Evolutionary conservation across 2,797 vertebrate genomes (phyloP), one percentile per base, ranked within the genome.

Genomic region (Megalops cyprinoides): DNA sequence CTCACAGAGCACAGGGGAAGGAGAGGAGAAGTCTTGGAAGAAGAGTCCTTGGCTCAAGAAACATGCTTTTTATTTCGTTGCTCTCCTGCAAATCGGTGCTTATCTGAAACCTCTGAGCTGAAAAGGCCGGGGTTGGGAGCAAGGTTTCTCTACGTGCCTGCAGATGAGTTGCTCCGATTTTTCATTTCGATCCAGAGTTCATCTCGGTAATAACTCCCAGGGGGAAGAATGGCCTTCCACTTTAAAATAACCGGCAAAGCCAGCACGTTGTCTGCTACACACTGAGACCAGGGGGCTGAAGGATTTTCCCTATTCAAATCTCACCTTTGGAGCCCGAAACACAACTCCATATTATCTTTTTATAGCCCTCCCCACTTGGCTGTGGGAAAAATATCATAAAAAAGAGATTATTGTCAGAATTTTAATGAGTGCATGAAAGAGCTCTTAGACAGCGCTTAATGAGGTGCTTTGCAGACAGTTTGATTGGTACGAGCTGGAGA

Each of bases 141-240:
- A 8, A 39, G 44, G 10, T 53, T 53, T 12, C 15, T 14, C 12
- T 14, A 46, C 44, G 56, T 78, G 55, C 79, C 76, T 69, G 78
- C 80, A 51, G 60, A 76, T 74, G 77, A 79, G 48, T 18, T 15
- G 25, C n/a, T 53, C 25, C 46, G 71, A 67, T 79, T 82, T 28
- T 79, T 76, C 62, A 37, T 77, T 81, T 78, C 77, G 42, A 37
- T 75, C 75, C 51, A 82, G 60, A 48, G 46, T 81, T 77, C 39
- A 79, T 76, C 58, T 20, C 79, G 79, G 69, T 58, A 73, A 79
- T 78, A 84, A 82, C 82, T 73, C 53, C 58, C 49, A 74, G 58
- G 74, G n/a, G 80, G 75, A 65, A 74, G 81, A 79, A 76, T 62
- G 77, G n/a, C 31, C 39, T 56, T 84, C 39, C 67, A 80, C 46